Evolutionary conservation across 2,888 invertebrate genomes (phyloP).

Genomic region (Rotaria sp.): DNA sequence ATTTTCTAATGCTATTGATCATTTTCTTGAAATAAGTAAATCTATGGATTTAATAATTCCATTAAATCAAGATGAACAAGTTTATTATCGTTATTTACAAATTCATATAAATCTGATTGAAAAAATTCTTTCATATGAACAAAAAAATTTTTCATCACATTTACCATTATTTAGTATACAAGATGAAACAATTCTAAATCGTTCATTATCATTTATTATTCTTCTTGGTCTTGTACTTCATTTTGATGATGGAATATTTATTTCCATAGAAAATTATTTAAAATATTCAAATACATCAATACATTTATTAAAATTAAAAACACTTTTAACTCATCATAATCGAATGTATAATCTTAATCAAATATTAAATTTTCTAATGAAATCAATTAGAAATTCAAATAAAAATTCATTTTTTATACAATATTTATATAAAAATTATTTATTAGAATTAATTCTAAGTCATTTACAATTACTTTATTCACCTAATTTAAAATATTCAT

Average conservation of each 20-base stretch:
- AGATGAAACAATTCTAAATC: not conserved
- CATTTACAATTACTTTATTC: slow-evolving; percentile 21
- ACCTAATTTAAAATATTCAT: not conserved
- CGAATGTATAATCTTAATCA: not conserved
- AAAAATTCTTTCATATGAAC: not conserved
- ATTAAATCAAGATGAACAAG: not conserved
- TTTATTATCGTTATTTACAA: slow-evolving; percentile 13
- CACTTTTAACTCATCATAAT: not conserved
- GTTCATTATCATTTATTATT: not conserved
- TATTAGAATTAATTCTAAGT: slow-evolving; percentile 2
- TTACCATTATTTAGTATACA: slow-evolving; percentile 4
- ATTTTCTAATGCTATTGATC: not conserved
- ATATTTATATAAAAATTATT: not conserved
- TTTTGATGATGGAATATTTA: not conserved
- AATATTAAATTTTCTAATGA: not conserved
- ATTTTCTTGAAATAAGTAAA: not conserved
- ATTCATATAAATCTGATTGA: not conserved
- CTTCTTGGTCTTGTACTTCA: not conserved
- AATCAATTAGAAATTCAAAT: not conserved
- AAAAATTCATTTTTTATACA: not conserved
- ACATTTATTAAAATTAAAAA: not conserved
- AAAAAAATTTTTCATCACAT: not conserved
- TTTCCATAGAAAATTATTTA: not conserved
- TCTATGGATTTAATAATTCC: not conserved
- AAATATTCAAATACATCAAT: not conserved